Evolutionary conservation across 1,140 invertebrate genomes (phyloP), one percentile per base, ranked within the genome.

Genomic region (Camponotus pennsylvanicus): DNA sequence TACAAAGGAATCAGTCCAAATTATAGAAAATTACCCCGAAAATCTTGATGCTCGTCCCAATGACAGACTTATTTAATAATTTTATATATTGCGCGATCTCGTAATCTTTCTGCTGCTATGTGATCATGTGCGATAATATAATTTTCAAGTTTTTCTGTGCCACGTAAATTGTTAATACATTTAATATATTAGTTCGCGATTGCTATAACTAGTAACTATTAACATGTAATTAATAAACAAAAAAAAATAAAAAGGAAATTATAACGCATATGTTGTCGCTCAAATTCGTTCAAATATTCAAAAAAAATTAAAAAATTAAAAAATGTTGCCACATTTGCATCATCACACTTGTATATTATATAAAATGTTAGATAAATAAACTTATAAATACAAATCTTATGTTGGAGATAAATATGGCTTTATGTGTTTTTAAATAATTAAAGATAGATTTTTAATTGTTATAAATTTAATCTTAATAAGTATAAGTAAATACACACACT

Each of bases 31-130:
- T 71, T 83, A 79, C 4, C 71, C 57, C 18, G 75, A 59, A 13
- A 3, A 79, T 52, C 40, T 73, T 7, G 89, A 90, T 34, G 21
- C 87, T 6, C 67, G 82, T 78, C 52, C 70, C 1, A 91, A 91
- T n/a, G 94, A 95, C 45, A 92, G 94, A 61, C 93, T 95, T 34
- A 95, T 95, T 87, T 94, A 85, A 93, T 76, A 7, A 13, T 6
- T 55, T 55, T 45, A 9, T 45, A 52, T 57, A 57, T 59, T 69
- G 40, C 67, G 55, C 34, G 7, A 82, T 49, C 52, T 73, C 18
- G 79, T 45, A 73, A 59, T 61, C 6, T 61, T 71, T 79, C 9
- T 9, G 15, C 18, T 73, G 37, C 42, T 61, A 40, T 59, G n/a
- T 69, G 34, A 80, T 57, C 21, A 18, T 57, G 27, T 3, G 40